Evolutionary conservation across 2,888 invertebrate genomes (phyloP).

Genomic region (Melinaea menophilus): DNA sequence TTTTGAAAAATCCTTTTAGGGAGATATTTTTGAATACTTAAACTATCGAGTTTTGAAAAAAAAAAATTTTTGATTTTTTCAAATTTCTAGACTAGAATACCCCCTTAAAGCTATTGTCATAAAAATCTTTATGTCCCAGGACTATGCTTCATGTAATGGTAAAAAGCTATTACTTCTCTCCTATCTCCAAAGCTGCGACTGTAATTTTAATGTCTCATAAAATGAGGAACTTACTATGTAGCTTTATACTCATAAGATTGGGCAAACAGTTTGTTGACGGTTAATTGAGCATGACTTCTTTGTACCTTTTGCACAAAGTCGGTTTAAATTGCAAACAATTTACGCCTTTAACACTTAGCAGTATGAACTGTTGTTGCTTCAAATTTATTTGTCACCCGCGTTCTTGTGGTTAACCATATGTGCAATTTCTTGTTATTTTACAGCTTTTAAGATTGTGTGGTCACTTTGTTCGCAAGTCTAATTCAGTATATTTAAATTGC

Average conservation of each 20-base stretch:
- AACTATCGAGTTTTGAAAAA: too few relatives aligned
- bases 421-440: constrained; percentile 26
- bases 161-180: too few relatives aligned
- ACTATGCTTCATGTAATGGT: too few relatives aligned
- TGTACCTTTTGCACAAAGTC: constrained; percentile 15
- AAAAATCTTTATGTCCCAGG: too few relatives aligned
- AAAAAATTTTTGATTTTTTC: too few relatives aligned
- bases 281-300: constrained; percentile 21
- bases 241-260: constrained; percentile 17
- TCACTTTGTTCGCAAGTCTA: constrained; percentile 9
- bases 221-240: constrained; percentile 10
- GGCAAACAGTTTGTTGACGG: constrained; percentile 17
- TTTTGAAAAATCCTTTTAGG: too few relatives aligned
- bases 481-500: neutral
- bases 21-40: too few relatives aligned
- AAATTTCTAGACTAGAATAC: too few relatives aligned
- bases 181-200: too few relatives aligned
- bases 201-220: too few relatives aligned
- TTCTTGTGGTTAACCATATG: constrained; percentile 6
- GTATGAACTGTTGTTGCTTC: constrained; percentile 9
- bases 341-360: constrained; percentile 2
- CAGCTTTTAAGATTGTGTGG: constrained; percentile 15
- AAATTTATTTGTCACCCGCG: constrained; percentile 5
- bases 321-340: constrained; percentile 8
- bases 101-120: too few relatives aligned